These are phyloP conservation scores for Conus canariensis DNA, from an alignment of 2,888 invertebrate species.

Conservation along the genomic window DNA sequence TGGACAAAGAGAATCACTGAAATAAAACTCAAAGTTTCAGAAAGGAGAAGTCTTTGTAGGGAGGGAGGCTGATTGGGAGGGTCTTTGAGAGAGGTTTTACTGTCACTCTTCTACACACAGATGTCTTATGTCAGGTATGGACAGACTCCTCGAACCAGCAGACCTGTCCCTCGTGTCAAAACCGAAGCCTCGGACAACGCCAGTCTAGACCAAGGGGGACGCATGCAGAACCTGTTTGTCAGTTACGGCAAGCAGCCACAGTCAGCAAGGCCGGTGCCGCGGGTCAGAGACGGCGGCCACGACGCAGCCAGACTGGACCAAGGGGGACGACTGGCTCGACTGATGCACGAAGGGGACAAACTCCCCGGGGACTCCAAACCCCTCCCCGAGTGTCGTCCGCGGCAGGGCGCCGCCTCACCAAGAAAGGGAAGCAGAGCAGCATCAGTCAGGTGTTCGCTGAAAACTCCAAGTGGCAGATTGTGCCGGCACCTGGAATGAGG, in stretches of 20 bases:
- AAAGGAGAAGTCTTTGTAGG: too few relatives aligned
- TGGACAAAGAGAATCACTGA: too few relatives aligned
- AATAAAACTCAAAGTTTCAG: too few relatives aligned
- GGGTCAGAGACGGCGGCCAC: constrained; percentile 59
- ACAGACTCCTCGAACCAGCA: constrained; percentile 60
- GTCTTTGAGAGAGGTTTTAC: too few relatives aligned
- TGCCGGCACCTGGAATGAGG: constrained; percentile 55
- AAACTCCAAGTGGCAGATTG: constrained; percentile 60
- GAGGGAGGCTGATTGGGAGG: too few relatives aligned
- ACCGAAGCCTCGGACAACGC: constrained; percentile 64
- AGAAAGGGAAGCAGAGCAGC: constrained; percentile 59
- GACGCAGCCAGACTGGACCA: constrained; percentile 65
- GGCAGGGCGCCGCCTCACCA: constrained; percentile 61
- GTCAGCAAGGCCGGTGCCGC: constrained; percentile 60
- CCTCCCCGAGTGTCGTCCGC: constrained; percentile 60
- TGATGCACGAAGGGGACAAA: constrained; percentile 68
- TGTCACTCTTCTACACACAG: too few relatives aligned
- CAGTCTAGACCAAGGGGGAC: constrained; percentile 62
- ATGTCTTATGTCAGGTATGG: constrained; percentile 53
- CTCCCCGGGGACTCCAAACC: constrained; percentile 61
- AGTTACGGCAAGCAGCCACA: constrained; percentile 63
- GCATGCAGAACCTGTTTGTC: constrained; percentile 64
- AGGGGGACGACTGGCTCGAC: constrained; percentile 68
- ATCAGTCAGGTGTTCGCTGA: constrained; percentile 65
- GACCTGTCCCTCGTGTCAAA: constrained; percentile 67